These are phyloP conservation scores for Chelonus formosanus DNA, from an alignment of 2,888 invertebrate genomes.

Conservation along the genomic window DNA sequence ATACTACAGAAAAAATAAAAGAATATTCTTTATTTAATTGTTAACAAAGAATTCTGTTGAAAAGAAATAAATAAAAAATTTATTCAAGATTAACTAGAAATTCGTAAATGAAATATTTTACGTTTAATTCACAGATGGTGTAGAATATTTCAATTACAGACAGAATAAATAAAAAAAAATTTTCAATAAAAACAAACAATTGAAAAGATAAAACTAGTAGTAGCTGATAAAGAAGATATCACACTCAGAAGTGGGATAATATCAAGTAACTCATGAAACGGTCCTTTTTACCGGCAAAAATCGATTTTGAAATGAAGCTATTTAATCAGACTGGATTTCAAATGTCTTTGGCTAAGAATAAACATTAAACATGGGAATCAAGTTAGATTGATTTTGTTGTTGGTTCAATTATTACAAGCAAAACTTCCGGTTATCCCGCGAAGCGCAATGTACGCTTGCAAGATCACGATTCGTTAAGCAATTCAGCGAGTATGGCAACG, in stretches of 20 bases:
- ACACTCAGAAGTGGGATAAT: not conserved
- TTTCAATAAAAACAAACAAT: no score
- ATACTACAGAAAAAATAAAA: constrained; percentile 19
- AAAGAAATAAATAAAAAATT: no score
- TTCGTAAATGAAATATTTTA: no score
- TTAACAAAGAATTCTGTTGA: no score
- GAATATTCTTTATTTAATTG: constrained; percentile 2
- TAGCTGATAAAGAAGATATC: constrained; percentile 8
- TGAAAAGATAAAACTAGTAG: no score
- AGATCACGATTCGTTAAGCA: constrained; percentile 37
- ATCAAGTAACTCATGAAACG: not conserved
- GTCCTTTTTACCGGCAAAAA: constrained; percentile 5
- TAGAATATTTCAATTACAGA: no score
- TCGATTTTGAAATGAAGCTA: constrained; percentile 6
- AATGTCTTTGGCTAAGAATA: not conserved
- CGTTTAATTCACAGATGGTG: no score
- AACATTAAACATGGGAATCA: constrained; percentile 34
- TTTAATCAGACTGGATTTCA: not conserved
- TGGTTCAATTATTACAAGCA: constrained; percentile 29
- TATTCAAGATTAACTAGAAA: no score
- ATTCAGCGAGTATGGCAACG: constrained; percentile 33
- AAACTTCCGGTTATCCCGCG: constrained; percentile 29
- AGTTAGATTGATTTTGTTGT: constrained; percentile 37
- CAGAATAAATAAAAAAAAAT: no score
- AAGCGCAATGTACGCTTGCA: constrained; percentile 29